These are phyloP conservation scores for Edolisoma coerulescens DNA, from an alignment of 2,113 vertebrate species.

Conservation along the genomic window DNA sequence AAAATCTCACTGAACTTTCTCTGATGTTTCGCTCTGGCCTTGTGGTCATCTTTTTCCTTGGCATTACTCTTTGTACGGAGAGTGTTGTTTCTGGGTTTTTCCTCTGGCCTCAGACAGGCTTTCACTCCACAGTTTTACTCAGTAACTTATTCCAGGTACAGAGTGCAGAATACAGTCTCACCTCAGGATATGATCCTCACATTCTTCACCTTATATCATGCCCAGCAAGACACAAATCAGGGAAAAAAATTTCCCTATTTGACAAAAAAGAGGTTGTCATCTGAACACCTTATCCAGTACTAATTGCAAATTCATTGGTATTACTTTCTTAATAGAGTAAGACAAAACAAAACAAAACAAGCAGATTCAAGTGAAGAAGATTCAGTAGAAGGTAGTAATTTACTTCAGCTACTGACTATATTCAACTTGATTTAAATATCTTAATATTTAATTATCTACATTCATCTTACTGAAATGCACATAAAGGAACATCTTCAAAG, in stretches of 20 bases:
- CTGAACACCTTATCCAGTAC: not conserved
- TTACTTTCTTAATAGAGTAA: not conserved
- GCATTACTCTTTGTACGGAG: not conserved
- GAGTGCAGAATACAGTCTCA: not conserved
- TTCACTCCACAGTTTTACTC: not conserved
- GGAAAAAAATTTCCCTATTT: not conserved
- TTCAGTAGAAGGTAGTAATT: conserved; percentile 34
- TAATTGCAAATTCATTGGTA: not conserved
- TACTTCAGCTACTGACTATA: not conserved
- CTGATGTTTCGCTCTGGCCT: not conserved
- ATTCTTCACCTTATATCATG: not conserved
- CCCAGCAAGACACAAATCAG: not conserved
- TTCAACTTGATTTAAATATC: conserved; percentile 51
- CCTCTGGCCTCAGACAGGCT: not conserved
- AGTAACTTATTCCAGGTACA: not conserved
- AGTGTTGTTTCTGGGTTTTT: accelerated
- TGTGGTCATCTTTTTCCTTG: not conserved
- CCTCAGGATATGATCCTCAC: not conserved
- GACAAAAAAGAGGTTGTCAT: not conserved
- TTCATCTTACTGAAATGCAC: conserved; percentile 18
- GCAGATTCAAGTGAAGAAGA: not conserved
- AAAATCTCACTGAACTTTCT: not conserved
- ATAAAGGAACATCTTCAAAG: conserved; percentile 48
- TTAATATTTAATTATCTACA: conserved; percentile 61
- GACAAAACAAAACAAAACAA: not conserved